A percentile compares a stretch with the other conserved stretches of the same genome.
Evolutionary conservation across 23 tunicate genomes (phyloP).

Genomic region (Trididemnum clinides): DNA sequence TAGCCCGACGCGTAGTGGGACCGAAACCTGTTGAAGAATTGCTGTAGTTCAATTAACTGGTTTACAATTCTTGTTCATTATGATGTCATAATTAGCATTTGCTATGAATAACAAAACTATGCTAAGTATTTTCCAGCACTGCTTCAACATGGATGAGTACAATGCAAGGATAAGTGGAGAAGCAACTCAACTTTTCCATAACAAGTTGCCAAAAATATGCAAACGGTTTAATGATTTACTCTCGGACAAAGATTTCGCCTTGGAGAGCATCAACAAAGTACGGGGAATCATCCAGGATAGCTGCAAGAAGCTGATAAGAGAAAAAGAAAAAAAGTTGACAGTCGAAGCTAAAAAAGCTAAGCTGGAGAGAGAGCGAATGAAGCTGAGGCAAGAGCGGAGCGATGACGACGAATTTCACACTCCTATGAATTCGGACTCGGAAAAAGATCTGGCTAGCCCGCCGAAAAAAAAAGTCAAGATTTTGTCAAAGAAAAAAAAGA

Average conservation of each 20-base stretch:
- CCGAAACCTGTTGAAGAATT: no score
- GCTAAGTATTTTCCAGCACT: no score
- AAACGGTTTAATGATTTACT: conserved; percentile 39
- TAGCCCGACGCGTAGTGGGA: no score
- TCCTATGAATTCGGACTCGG: conserved; percentile 84
- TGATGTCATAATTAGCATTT: no score
- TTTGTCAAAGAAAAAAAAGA: conserved; percentile 27
- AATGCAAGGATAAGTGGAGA: conserved; percentile 31
- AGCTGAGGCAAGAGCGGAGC: background rate
- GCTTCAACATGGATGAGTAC: conserved; percentile 55
- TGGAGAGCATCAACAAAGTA: conserved; percentile 22
- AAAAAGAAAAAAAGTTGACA: conserved; percentile 13
- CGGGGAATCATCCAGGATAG: conserved; percentile 27
- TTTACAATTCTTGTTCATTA: no score
- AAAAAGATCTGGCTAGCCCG: conserved; percentile 24
- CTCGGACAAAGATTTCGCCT: conserved; percentile 26
- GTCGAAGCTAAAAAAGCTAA: background rate
- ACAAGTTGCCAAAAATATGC: conserved; percentile 41
- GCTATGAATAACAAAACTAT: no score
- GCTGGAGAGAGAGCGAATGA: background rate
- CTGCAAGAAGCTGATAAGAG: conserved; percentile 50
- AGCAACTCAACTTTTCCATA: conserved; percentile 41
- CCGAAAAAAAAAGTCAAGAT: conserved; percentile 32
- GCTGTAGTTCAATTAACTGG: no score
- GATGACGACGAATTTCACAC: conserved; percentile 76